phyloP scores from a whole-genome alignment of 2,797 vertebrate species.

The Enteromius thamalakanensis region DNA sequence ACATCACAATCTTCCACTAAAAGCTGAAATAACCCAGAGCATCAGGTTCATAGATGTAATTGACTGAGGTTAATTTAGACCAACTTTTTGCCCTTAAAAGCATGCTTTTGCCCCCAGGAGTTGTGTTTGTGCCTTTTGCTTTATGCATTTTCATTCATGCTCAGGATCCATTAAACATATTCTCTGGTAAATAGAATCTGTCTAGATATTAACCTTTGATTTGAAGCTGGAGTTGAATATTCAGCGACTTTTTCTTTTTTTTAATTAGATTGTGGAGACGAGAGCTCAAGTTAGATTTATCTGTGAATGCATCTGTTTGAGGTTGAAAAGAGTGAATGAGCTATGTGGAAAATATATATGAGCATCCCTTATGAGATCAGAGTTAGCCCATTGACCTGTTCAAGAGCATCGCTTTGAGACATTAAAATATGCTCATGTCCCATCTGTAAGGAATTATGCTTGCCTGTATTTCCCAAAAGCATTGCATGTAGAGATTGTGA shows the following conservation, averaged over 20 bases:
- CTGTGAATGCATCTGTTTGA: neutral
- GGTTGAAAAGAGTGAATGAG: neutral
- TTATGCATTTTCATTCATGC: constrained; percentile 40
- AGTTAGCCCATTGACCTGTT: neutral
- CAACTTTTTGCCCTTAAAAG: constrained; percentile 73
- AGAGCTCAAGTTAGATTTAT: neutral
- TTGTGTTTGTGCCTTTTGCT: constrained; percentile 23
- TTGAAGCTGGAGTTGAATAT: neutral
- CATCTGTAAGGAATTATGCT: neutral
- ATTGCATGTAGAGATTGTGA: neutral
- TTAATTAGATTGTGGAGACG: neutral
- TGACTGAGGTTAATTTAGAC: constrained; percentile 78
- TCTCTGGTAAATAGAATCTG: neutral
- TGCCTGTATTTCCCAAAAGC: neutral
- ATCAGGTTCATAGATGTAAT: constrained; percentile 72
- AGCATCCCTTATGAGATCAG: neutral
- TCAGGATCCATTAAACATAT: neutral
- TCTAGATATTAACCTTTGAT: neutral
- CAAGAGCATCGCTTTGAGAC: neutral
- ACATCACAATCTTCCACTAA: constrained; percentile 69
- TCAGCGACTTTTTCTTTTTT: neutral
- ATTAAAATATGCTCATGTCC: neutral
- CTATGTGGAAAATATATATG: neutral
- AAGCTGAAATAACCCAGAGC: constrained; percentile 75
- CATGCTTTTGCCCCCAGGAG: constrained; percentile 72